Evolutionary conservation across 2,888 invertebrate species (phyloP).

Genomic region (Temnothorax rugatulus): DNA sequence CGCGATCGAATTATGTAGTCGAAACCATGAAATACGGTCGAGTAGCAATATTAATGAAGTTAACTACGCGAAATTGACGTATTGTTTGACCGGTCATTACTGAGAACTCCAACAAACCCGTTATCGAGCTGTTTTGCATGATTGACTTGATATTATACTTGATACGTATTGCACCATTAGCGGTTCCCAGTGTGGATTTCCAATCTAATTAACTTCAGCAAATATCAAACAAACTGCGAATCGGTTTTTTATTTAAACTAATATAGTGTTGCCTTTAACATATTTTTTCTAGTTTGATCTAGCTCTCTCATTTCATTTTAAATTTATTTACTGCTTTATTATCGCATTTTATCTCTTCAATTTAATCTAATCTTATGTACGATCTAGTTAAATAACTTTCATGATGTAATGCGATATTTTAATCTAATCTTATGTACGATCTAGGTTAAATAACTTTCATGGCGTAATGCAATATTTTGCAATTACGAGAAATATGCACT

Average conservation of each 20-base stretch:
- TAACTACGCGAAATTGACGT: conserved; percentile 40
- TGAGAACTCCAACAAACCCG: background rate
- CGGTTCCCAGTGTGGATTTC: background rate
- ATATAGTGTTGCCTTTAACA: background rate
- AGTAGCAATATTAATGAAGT: conserved; percentile 34
- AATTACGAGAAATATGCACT: background rate
- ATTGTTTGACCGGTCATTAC: conserved; percentile 32
- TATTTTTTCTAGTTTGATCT: background rate
- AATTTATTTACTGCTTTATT: background rate
- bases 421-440: background rate
- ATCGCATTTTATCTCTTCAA: background rate
- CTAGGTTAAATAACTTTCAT: conserved; percentile 12
- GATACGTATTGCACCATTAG: conserved; percentile 29
- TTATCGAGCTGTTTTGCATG: conserved; percentile 32
- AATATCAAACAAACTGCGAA: conserved; percentile 2
- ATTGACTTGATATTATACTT: conserved; percentile 31
- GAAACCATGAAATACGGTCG: background rate
- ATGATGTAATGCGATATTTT: background rate
- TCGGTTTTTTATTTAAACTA: conserved; percentile 1
- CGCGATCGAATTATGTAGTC: background rate
- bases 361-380: background rate
- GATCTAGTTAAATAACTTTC: conserved; percentile 12
- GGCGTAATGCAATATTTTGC: background rate
- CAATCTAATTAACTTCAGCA: background rate
- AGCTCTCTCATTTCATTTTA: background rate